Evolutionary conservation across 2,797 vertebrate genomes (phyloP).

Genomic region (Hybognathus amarus): DNA sequence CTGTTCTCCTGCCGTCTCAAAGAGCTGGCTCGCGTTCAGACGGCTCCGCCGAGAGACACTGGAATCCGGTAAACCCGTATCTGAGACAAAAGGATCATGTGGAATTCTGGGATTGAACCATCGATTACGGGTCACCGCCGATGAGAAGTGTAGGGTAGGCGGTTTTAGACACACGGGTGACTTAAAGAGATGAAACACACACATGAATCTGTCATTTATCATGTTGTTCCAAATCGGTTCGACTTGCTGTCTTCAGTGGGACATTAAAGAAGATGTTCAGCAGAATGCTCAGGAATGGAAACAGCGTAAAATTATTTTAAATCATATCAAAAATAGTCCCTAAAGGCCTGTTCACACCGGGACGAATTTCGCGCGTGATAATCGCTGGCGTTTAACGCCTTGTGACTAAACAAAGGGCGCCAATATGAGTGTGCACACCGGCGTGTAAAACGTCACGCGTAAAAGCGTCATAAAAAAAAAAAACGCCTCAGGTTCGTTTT

Average conservation of each 20-base stretch:
- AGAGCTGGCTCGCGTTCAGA: slow-evolving; percentile 57
- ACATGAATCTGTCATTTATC: neutral
- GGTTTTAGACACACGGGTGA: neutral
- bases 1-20: slow-evolving; percentile 64
- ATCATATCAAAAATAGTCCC: neutral
- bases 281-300: neutral
- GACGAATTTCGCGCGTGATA: too few species aligned
- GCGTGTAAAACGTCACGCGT: too few species aligned
- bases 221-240: neutral
- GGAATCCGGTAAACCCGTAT: neutral
- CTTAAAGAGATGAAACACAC: neutral
- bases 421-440: too few species aligned
- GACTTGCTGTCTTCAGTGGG: neutral
- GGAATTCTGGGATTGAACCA: neutral
- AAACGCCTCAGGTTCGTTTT: too few species aligned
- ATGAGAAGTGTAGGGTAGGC: neutral
- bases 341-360: too few species aligned
- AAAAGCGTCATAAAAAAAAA: too few species aligned
- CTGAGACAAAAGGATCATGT: neutral
- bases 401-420: too few species aligned
- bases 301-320: neutral
- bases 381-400: too few species aligned
- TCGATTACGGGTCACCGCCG: neutral
- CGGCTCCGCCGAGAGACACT: slow-evolving; percentile 55
- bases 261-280: neutral